Base-by-base conservation (phyloP, 2,888 invertebrate species). In the Argyra leucocephala region DNA sequence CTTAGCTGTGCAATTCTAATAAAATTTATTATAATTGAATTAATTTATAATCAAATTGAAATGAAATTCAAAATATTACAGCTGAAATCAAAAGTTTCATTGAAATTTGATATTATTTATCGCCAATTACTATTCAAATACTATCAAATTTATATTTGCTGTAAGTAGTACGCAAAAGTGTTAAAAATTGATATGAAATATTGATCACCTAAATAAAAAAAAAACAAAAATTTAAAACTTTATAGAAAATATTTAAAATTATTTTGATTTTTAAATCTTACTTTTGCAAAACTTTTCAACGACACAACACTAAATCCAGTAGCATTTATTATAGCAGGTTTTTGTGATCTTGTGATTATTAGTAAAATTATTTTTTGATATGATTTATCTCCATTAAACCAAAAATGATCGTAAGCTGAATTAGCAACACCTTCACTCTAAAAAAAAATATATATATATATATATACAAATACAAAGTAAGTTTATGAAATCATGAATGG, bases 361-460 rank as follows among this genome's bases (percentile, higher is more conserved):
- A 65, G 18, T 21, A 60, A 9, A 22, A 65, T 59, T 18, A 57
- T 61, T 24, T 58, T 62, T 15, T 58, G 65, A 59, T 65, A 65
- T 2, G 21, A 22, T n/a, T 24, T 37, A 22, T 59, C 57, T 18
- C 58, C 59, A 1, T 57, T 26, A 15, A 58, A 59, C 65, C 65
- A 65, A n/a, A 24, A 36, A 26, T 65, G 65, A 12, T 62, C 57
- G 48, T 62, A 65, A 12, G 65, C 63, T 6, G 36, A 57, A 37
- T 65, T 15, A 18, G 23, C 62, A 23, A 65, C 62, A n/a, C 59
- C 26, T 23, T 59, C 36, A 58, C 65, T 65, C 65, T 65, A n/a
- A 1, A 21, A 57, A 63, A 37, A 63, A 62, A 62, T 63, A 66
- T 48, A 22, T 22, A 22, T n/a, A n/a, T n/a, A 58, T 22, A 10